Percentiles rank a stretch among this genome's conserved stretches.
phyloP scores from a whole-genome alignment of 2,797 vertebrate genomes.

The Myioborus melanocephalus region DNA sequence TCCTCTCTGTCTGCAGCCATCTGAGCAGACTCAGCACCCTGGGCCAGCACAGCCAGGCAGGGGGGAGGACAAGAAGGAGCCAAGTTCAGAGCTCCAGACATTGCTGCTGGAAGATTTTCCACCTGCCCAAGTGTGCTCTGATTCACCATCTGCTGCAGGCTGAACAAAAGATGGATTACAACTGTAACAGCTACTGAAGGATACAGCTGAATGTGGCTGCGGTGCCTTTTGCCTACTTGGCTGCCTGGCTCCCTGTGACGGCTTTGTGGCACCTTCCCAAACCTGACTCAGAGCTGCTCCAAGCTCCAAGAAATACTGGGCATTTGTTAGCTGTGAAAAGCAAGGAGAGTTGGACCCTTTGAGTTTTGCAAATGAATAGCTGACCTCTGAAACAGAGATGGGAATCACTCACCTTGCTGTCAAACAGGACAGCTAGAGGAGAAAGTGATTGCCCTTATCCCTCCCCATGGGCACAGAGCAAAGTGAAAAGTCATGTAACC shows the following conservation, averaged over 20 bases:
- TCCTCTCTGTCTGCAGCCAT: background rate
- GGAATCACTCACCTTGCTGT: background rate
- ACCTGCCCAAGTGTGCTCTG: background rate
- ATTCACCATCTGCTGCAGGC: background rate
- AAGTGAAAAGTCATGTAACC: background rate
- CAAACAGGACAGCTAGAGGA: fast-evolving
- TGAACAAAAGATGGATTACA: background rate
- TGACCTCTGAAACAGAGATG: background rate
- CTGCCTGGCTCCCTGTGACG: background rate
- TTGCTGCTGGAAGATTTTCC: background rate
- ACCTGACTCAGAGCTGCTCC: background rate
- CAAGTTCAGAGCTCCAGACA: background rate
- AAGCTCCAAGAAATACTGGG: background rate
- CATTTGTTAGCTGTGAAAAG: background rate
- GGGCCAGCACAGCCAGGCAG: background rate
- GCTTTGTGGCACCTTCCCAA: background rate
- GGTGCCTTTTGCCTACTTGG: slow-evolving; percentile 21
- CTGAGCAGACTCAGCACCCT: background rate
- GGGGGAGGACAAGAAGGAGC: background rate
- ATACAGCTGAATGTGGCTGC: background rate
- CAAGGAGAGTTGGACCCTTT: background rate
- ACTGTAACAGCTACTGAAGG: background rate
- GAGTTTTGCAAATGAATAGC: background rate
- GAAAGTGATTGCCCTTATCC: background rate
- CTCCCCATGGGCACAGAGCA: fast-evolving